Evolutionary conservation across 2,888 invertebrate species (phyloP).

Genomic region (Blastobasis adustella): DNA sequence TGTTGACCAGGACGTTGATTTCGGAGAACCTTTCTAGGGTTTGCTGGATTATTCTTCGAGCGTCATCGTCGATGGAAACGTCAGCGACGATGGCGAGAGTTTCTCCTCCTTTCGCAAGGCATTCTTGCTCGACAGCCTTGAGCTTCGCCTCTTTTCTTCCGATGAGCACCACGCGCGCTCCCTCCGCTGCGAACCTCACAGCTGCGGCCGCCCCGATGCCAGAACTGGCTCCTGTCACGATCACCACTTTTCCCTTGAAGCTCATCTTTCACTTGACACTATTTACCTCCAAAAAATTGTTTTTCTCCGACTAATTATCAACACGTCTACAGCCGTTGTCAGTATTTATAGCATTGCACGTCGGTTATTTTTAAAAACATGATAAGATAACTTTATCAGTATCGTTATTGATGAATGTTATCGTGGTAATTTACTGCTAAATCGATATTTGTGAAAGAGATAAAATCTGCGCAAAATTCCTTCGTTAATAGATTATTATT

Average conservation of each 20-base stretch:
- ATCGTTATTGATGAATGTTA: too few species aligned
- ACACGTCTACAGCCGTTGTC: too few species aligned
- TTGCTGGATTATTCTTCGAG: constrained; percentile 13
- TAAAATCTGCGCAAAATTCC: too few species aligned
- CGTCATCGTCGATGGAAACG: constrained; percentile 16
- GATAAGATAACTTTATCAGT: too few species aligned
- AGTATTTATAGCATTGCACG: too few species aligned
- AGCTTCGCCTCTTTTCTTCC: constrained; percentile 21
- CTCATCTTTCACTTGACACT: too few species aligned
- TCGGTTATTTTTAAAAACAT: too few species aligned
- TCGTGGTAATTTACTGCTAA: too few species aligned
- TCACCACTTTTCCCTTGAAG: constrained; percentile 52
- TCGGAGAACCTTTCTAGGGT: constrained; percentile 18
- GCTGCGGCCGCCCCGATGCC: constrained; percentile 79
- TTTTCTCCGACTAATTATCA: too few species aligned
- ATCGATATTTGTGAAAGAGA: too few species aligned
- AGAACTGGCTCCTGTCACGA: constrained; percentile 76
- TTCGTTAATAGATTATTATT: too few species aligned
- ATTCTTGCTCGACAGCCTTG: constrained; percentile 12
- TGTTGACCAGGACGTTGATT: constrained; percentile 23
- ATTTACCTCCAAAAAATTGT: too few species aligned
- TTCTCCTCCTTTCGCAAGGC: constrained; percentile 8
- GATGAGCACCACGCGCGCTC: constrained; percentile 18
- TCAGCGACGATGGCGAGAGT: constrained; percentile 18
- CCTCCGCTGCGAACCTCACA: constrained; percentile 57